Evolutionary conservation across 2,113 vertebrate species (phyloP).

Genomic region (Beaufortia kweichowensis): DNA sequence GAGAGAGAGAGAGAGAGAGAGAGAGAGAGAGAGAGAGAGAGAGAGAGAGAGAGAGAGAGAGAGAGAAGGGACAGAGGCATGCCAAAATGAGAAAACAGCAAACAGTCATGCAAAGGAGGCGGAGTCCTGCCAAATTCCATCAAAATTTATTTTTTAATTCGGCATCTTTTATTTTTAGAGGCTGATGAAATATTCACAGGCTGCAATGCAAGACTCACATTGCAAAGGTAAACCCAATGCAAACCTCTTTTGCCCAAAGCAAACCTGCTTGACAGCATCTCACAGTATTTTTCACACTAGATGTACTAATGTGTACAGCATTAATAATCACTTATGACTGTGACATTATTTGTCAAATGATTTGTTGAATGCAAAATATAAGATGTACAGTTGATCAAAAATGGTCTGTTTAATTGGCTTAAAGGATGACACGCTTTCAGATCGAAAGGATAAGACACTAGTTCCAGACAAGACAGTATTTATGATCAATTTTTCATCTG

Average conservation of each 20-base stretch:
- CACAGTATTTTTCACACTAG: background rate
- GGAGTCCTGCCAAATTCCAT: constrained; percentile 29
- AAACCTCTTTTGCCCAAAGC: background rate
- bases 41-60: constrained; percentile 22
- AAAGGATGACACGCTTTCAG: background rate
- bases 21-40: constrained; percentile 13
- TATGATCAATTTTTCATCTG: no score
- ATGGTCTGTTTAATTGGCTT: background rate
- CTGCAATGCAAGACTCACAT: constrained; percentile 19
- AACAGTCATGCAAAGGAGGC: background rate
- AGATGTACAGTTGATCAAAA: background rate
- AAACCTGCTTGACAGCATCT: background rate
- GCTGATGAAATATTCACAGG: constrained; percentile 57
- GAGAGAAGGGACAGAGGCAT: constrained; percentile 26
- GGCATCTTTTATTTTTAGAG: constrained; percentile 40
- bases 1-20: constrained; percentile 26
- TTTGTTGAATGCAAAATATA: background rate
- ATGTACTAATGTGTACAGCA: background rate
- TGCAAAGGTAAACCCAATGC: constrained; percentile 9
- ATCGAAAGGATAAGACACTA: background rate
- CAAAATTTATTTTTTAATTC: constrained; percentile 17
- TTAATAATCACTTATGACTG: no score
- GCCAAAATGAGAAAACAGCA: constrained; percentile 18
- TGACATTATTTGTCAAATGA: background rate
- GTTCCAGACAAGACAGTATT: no score